These are phyloP conservation scores for Aspidiotus rigidus DNA, from an alignment of 2,888 invertebrate genomes.

Conservation along the genomic window DNA sequence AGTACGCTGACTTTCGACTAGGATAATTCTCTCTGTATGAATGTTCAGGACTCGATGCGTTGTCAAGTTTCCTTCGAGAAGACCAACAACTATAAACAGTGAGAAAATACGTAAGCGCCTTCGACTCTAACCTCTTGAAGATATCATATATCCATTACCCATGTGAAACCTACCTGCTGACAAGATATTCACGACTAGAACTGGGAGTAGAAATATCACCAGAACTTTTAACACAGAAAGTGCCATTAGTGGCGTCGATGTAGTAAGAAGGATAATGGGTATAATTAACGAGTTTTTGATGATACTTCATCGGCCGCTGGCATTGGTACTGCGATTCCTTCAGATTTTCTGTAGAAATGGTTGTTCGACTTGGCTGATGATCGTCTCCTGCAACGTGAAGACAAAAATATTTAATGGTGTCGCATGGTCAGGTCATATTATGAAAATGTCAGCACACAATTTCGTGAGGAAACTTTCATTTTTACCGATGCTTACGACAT, in stretches of 20 bases:
- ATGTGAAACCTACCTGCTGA: slow-evolving; percentile 34
- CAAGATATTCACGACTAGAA: slow-evolving; percentile 42
- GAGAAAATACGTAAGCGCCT: too few species aligned
- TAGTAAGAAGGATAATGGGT: slow-evolving; percentile 47
- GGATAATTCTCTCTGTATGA: background rate
- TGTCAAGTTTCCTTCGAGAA: background rate
- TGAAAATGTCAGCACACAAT: too few species aligned
- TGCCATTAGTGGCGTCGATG: slow-evolving; percentile 60
- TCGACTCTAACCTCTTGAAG: background rate
- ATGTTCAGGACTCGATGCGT: background rate
- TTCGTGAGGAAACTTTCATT: too few species aligned
- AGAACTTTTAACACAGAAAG: slow-evolving; percentile 53
- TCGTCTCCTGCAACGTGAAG: slow-evolving; percentile 36
- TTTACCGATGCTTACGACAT: too few species aligned
- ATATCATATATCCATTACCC: too few species aligned
- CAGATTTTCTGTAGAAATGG: slow-evolving; percentile 69
- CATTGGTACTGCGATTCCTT: slow-evolving; percentile 39
- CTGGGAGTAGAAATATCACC: slow-evolving; percentile 41
- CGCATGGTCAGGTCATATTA: too few species aligned
- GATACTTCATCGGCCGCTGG: slow-evolving; percentile 44
- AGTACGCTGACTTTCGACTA: background rate
- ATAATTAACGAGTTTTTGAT: slow-evolving; percentile 53
- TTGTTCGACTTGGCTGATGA: slow-evolving; percentile 60
- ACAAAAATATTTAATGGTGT: too few species aligned
- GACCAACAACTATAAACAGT: background rate